A percentile compares a stretch with the other conserved stretches of the same genome.
Evolutionary conservation across 2,888 invertebrate genomes (phyloP).

Genomic region (Stictocephala bisonia): DNA sequence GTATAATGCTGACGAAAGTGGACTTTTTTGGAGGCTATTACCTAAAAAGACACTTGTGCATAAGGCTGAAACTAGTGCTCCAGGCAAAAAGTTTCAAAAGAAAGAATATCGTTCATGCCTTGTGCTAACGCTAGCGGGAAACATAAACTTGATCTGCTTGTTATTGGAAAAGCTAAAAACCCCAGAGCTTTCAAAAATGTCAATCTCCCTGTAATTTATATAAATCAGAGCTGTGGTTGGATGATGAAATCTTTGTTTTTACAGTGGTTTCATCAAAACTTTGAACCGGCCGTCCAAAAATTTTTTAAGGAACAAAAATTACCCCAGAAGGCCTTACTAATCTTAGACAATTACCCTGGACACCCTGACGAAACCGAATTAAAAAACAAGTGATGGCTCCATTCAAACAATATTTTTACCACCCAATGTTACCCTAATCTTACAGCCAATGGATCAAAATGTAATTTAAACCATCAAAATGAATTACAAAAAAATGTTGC

Average conservation of each 20-base stretch:
- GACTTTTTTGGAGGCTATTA: too few species aligned
- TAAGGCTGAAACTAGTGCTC: too few species aligned
- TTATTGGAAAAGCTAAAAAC: slow-evolving; percentile 48
- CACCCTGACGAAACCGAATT: slow-evolving; percentile 35
- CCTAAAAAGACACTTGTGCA: too few species aligned
- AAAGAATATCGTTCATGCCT: slow-evolving; percentile 59
- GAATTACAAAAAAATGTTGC: slow-evolving; percentile 38
- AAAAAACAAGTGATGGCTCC: background rate
- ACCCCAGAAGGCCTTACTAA: slow-evolving; percentile 27
- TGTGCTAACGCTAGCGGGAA: slow-evolving; percentile 60
- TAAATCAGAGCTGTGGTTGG: slow-evolving; percentile 44
- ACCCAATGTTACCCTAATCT: slow-evolving; percentile 28
- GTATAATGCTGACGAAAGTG: too few species aligned
- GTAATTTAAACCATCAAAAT: slow-evolving; percentile 40
- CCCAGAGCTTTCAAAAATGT: slow-evolving; percentile 54
- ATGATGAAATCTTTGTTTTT: slow-evolving; percentile 33
- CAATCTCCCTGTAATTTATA: slow-evolving; percentile 58
- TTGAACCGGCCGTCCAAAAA: too few species aligned
- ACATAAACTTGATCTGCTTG: slow-evolving; percentile 57
- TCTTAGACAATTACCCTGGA: slow-evolving; percentile 40
- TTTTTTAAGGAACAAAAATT: slow-evolving; percentile 8
- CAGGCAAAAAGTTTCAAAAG: slow-evolving; percentile 57
- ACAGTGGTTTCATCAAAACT: slow-evolving; percentile 37
- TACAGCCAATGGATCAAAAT: slow-evolving; percentile 43
- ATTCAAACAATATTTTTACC: slow-evolving; percentile 12